Conservation (phyloP, 2,113 vertebrate genomes). For the Antechinus flavipes region DNA sequence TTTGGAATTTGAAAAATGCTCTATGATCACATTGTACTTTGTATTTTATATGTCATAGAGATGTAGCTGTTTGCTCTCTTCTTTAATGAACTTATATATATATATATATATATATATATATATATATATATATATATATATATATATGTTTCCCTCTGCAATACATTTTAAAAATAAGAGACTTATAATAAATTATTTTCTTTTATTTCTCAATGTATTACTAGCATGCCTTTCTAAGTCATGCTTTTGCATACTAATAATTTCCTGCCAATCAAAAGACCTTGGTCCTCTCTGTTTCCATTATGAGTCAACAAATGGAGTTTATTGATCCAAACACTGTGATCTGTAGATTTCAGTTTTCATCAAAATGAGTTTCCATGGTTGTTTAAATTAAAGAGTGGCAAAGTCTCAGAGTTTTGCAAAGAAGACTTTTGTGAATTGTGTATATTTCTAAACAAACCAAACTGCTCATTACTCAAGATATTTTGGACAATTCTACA, state of each 20-base stretch:
- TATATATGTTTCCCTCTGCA: background rate
- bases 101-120: too few species aligned
- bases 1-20: conserved; percentile 40
- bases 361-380: background rate
- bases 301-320: conserved; percentile 20
- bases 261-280: background rate
- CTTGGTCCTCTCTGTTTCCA: background rate
- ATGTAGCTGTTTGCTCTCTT: rapidly evolving
- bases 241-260: rapidly evolving
- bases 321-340: background rate
- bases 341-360: background rate
- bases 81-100: background rate
- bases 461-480: background rate
- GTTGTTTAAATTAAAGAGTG: background rate
- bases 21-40: rapidly evolving
- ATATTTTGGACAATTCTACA: background rate
- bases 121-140: too few species aligned
- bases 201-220: background rate
- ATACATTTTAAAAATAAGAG: rapidly evolving
- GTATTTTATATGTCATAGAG: background rate
- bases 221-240: background rate
- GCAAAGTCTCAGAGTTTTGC: too few species aligned
- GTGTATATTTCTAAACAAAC: background rate
- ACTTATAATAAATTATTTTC: background rate
- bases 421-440: background rate